A percentile compares a stretch with the other conserved stretches of the same genome.
phyloP scores from a whole-genome alignment of 2,888 invertebrate species.

The Nebria brevicollis region DNA sequence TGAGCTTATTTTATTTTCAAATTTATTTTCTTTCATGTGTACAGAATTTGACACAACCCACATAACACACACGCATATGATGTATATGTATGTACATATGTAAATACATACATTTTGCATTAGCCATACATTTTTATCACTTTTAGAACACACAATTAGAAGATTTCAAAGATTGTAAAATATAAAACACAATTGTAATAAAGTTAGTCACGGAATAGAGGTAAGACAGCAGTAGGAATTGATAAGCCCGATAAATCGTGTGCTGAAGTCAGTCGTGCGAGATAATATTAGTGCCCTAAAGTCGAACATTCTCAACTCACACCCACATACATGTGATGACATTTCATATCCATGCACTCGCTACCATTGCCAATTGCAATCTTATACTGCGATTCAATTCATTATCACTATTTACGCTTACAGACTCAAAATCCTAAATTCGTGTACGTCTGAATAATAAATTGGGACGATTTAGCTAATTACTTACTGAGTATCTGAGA shows the following conservation, averaged over 20 bases:
- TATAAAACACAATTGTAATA: not conserved
- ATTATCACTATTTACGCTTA: too few relatives aligned
- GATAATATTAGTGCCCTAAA: constrained; percentile 32
- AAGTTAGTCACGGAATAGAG: not conserved
- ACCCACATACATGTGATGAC: not conserved
- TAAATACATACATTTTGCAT: too few relatives aligned
- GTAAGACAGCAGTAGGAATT: constrained; percentile 29
- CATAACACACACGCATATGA: too few relatives aligned
- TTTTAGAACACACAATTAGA: too few relatives aligned
- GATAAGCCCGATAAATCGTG: constrained; percentile 40
- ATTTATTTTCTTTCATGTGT: not conserved
- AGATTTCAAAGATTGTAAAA: too few relatives aligned
- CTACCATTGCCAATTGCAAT: too few relatives aligned
- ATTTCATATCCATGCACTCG: not conserved
- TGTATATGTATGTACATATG: too few relatives aligned
- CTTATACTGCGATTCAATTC: too few relatives aligned
- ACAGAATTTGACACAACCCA: not conserved
- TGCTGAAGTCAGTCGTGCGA: constrained; percentile 30
- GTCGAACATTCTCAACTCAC: not conserved
- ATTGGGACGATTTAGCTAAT: not conserved
- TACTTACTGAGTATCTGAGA: not conserved
- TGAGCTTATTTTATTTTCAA: not conserved
- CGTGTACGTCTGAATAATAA: not conserved
- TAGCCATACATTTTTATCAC: too few relatives aligned
- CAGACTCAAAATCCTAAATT: too few relatives aligned